Evolutionary conservation across 2,113 vertebrate species (phyloP).

Genomic region (Phrynosoma blainvillii): DNA sequence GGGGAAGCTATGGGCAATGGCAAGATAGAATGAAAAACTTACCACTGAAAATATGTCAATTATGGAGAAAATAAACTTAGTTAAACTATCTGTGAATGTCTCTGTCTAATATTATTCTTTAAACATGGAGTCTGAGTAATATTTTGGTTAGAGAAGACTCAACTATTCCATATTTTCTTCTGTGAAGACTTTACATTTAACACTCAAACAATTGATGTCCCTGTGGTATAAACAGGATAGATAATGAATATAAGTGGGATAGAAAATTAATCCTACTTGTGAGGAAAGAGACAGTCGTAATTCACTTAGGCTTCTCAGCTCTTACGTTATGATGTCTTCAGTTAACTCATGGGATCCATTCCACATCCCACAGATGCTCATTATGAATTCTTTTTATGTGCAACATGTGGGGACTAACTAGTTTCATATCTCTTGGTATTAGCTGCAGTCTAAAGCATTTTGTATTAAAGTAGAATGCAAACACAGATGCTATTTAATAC

Average conservation of each 20-base stretch:
- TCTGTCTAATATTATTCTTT: slow-evolving; percentile 49
- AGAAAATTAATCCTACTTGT: slow-evolving; percentile 74
- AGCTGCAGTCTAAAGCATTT: slow-evolving; percentile 82
- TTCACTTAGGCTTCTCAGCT: slow-evolving; percentile 77
- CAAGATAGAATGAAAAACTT: slow-evolving; percentile 62
- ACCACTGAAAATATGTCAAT: slow-evolving; percentile 57
- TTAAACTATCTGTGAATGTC: slow-evolving; percentile 48
- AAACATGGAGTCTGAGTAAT: slow-evolving; percentile 49
- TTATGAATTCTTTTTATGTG: slow-evolving; percentile 83
- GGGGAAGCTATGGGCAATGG: slow-evolving; percentile 59
- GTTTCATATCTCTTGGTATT: slow-evolving; percentile 84
- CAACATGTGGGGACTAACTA: slow-evolving; percentile 83
- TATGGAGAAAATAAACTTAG: slow-evolving; percentile 36
- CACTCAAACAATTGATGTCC: slow-evolving; percentile 69
- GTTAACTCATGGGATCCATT: slow-evolving; percentile 76
- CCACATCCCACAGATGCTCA: slow-evolving; percentile 80
- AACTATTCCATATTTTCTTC: slow-evolving; percentile 52
- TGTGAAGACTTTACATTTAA: slow-evolving; percentile 64
- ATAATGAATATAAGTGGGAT: slow-evolving; percentile 73
- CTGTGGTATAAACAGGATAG: slow-evolving; percentile 74
- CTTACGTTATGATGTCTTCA: slow-evolving; percentile 77
- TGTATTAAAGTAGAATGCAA: slow-evolving; percentile 79
- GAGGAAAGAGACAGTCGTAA: slow-evolving; percentile 73
- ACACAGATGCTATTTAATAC: slow-evolving; percentile 76
- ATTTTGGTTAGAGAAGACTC: slow-evolving; percentile 14